Evolutionary conservation across 2,113 vertebrate genomes (phyloP).

Genomic region (Circaetus gallicus): DNA sequence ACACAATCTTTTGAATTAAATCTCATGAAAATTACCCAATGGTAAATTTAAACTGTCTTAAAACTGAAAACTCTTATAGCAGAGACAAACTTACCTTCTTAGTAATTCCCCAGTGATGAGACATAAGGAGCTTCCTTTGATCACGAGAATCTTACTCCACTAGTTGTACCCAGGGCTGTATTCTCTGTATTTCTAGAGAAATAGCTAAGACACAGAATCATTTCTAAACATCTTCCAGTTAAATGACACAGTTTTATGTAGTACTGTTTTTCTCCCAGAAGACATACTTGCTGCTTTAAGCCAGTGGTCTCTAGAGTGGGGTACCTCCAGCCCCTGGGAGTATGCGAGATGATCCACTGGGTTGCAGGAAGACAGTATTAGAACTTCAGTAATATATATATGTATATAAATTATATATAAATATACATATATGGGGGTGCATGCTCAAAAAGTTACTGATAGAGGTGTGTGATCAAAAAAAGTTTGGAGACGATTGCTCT

Average conservation of each 20-base stretch:
- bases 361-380: not conserved
- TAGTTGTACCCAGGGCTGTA: not conserved
- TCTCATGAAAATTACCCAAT: not conserved
- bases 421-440: not conserved
- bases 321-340: not conserved
- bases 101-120: not conserved
- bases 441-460: not conserved
- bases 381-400: not conserved
- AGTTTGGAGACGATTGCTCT: not conserved
- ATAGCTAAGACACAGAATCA: not conserved
- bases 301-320: not conserved
- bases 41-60: not conserved
- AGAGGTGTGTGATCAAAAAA: not conserved
- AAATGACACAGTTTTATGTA: not conserved
- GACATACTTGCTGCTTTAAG: not conserved
- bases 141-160: not conserved
- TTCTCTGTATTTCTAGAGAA: not conserved
- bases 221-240: not conserved
- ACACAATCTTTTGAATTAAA: conserved; percentile 36
- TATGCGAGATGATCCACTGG: not conserved
- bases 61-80: conserved; percentile 24
- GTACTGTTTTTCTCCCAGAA: not conserved
- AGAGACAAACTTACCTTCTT: conserved; percentile 5
- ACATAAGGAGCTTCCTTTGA: not conserved
- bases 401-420: not conserved